A percentile compares a stretch with the other conserved stretches of the same genome.
These are phyloP conservation scores for Oophaga sylvatica DNA, from an alignment of 2,797 vertebrate species.

Conservation along the genomic window DNA sequence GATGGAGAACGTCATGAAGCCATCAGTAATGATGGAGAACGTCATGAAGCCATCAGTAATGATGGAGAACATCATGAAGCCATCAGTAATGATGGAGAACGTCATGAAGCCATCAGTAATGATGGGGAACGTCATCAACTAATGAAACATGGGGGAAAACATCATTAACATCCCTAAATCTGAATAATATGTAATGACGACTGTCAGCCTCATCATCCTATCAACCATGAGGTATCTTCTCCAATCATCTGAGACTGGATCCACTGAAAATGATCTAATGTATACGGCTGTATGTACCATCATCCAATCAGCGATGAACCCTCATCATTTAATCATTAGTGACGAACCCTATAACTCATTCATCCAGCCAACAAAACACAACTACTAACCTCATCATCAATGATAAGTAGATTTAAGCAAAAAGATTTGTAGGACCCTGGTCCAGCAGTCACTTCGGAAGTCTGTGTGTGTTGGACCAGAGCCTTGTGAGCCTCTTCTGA, in stretches of 20 bases:
- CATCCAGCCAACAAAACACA: no score
- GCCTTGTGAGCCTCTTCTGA: no score
- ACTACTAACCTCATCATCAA: background rate
- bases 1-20: background rate
- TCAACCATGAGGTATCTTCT: background rate
- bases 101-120: background rate
- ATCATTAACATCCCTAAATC: background rate
- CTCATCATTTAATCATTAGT: no score
- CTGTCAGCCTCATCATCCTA: background rate
- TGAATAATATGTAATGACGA: background rate
- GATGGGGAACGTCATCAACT: background rate
- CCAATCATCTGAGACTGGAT: background rate
- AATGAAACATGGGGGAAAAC: background rate
- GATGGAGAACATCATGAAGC: background rate
- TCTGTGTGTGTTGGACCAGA: no score
- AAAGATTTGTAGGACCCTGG: no score
- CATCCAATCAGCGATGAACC: no score
- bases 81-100: background rate
- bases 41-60: background rate
- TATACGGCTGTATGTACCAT: no score
- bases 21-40: background rate
- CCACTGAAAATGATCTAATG: no score
- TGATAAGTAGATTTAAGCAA: no score
- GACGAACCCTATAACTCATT: no score
- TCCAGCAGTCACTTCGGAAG: no score